Percentiles rank a stretch among this genome's conserved stretches.
phyloP scores from a whole-genome alignment of 2,113 vertebrate genomes.

The Columba janthina region DNA sequence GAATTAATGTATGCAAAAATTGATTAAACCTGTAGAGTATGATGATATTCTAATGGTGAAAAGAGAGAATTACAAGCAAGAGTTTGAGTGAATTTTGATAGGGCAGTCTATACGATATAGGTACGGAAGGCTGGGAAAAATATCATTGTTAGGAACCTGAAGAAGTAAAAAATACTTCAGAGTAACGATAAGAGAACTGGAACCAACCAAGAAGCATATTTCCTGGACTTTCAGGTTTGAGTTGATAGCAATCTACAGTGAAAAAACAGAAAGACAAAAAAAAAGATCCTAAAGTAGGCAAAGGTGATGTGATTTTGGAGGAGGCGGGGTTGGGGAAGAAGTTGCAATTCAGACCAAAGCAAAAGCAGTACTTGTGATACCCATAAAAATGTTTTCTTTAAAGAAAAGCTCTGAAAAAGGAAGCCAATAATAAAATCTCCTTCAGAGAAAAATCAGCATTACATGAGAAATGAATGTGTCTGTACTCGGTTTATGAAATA shows the following conservation, averaged over 20 bases:
- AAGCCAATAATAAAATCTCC: not conserved
- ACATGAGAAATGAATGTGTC: not conserved
- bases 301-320: not conserved
- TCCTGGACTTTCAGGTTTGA: not conserved
- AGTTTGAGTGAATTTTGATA: not conserved
- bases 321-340: not conserved
- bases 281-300: not conserved
- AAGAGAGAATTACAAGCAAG: not conserved
- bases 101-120: not conserved
- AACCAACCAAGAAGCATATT: not conserved
- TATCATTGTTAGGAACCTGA: not conserved
- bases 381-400: not conserved
- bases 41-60: not conserved
- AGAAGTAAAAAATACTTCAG: not conserved
- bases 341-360: not conserved
- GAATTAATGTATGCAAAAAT: not conserved
- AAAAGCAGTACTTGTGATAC: not conserved
- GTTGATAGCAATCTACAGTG: not conserved
- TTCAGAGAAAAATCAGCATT: not conserved
- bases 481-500: slow-evolving; percentile 2
- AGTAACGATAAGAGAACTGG: not conserved
- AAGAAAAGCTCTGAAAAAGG: not conserved
- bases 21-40: not conserved
- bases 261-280: not conserved
- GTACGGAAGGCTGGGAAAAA: not conserved